A percentile compares a stretch with the other conserved stretches of the same genome.
These are phyloP conservation scores for Rallus limicola DNA, from an alignment of 2,113 vertebrate genomes.

Conservation along the genomic window DNA sequence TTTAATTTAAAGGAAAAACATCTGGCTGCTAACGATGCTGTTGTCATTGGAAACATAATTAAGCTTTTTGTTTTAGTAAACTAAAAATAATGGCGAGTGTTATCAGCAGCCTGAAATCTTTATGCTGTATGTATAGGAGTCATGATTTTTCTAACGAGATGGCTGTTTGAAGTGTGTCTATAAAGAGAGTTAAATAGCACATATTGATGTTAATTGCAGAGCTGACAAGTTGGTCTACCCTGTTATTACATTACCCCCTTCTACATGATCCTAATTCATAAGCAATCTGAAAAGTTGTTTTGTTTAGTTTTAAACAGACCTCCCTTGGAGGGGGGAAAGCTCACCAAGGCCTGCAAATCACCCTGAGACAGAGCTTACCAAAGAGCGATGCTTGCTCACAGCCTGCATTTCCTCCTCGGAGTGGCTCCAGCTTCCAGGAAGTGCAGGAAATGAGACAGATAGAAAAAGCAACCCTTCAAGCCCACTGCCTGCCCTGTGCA, in stretches of 20 bases:
- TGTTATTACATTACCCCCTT: not conserved
- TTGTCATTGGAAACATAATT: conserved; percentile 55
- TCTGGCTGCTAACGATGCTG: conserved; percentile 36
- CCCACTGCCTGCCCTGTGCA: not conserved
- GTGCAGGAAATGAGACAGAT: not conserved
- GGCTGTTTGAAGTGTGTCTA: conserved; percentile 49
- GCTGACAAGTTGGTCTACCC: conserved; percentile 4
- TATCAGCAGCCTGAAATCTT: conserved; percentile 21
- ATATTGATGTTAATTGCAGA: conserved; percentile 47
- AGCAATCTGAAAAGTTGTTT: not conserved
- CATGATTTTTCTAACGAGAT: conserved; percentile 46
- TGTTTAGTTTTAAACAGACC: conserved; percentile 7
- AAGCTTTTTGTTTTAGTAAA: conserved; percentile 51
- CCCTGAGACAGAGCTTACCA: not conserved
- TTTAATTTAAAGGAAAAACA: conserved; percentile 36
- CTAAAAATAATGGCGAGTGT: conserved; percentile 45
- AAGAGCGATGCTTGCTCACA: fast-evolving
- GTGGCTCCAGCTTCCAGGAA: not conserved
- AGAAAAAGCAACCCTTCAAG: not conserved
- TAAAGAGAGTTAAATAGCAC: conserved; percentile 38
- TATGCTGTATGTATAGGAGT: not conserved
- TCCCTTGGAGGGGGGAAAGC: not conserved
- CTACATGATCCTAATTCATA: conserved; percentile 5
- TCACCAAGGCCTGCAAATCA: not conserved
- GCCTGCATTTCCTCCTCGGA: fast-evolving